Percentiles rank a stretch among this genome's conserved stretches.
These are phyloP conservation scores for Capitella teleta DNA, from an alignment of 1,140 invertebrate genomes.

Conservation along the genomic window DNA sequence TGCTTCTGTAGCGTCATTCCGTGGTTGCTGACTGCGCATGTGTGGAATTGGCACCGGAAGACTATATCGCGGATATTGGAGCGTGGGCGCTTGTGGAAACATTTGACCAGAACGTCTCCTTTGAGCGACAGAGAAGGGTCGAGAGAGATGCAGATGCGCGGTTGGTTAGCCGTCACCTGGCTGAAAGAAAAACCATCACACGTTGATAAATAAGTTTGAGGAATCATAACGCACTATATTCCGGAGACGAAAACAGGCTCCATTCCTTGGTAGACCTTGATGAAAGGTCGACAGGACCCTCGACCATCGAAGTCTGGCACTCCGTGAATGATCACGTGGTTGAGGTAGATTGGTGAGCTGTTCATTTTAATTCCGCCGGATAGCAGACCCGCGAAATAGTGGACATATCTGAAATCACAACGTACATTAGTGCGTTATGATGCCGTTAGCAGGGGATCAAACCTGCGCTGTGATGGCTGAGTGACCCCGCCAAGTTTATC, in stretches of 20 bases:
- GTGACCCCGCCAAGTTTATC: slow-evolving; percentile 68
- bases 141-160: slow-evolving; percentile 42
- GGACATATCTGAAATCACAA: slow-evolving; percentile 58
- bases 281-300: slow-evolving; percentile 66
- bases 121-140: slow-evolving; percentile 63
- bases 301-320: slow-evolving; percentile 62
- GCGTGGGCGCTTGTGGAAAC: slow-evolving; percentile 57
- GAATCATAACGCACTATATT: slow-evolving; percentile 54
- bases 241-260: slow-evolving; percentile 76
- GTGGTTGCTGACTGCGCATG: slow-evolving; percentile 74
- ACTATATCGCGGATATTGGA: slow-evolving; percentile 49
- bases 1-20: slow-evolving; percentile 70
- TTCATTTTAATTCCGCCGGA: slow-evolving; percentile 78
- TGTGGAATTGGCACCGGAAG: slow-evolving; percentile 81
- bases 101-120: slow-evolving; percentile 80
- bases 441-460: slow-evolving; percentile 1
- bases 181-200: slow-evolving; percentile 21
- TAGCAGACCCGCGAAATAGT: slow-evolving; percentile 79
- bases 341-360: slow-evolving; percentile 70
- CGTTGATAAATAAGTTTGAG: neutral
- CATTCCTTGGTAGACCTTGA: slow-evolving; percentile 66
- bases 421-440: neutral
- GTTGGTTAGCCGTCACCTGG: slow-evolving; percentile 39
- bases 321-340: slow-evolving; percentile 72
- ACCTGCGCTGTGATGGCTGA: slow-evolving; percentile 83